These are phyloP conservation scores for Helicoverpa zea DNA, from an alignment of 1,140 invertebrate species.

Conservation along the genomic window DNA sequence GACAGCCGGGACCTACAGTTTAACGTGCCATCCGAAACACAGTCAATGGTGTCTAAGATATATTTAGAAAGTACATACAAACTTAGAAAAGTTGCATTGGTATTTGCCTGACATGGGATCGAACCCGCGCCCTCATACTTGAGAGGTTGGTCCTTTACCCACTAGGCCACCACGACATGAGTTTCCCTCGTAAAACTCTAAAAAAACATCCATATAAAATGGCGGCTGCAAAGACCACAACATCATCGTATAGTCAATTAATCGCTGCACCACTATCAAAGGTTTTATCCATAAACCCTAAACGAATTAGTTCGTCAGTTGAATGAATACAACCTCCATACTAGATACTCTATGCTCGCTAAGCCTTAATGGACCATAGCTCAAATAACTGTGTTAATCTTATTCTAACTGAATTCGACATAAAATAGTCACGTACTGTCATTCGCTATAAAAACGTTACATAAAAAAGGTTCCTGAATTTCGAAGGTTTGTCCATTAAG, in stretches of 20 bases:
- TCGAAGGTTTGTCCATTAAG: not conserved
- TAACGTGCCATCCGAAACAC: no score
- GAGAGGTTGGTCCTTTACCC: no score
- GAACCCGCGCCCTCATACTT: no score
- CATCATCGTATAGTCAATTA: not conserved
- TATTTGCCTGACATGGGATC: no score
- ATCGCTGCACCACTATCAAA: not conserved
- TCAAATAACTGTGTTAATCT: constrained; percentile 31
- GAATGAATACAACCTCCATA: not conserved
- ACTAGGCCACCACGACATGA: no score
- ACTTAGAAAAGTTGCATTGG: no score
- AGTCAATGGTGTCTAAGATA: no score
- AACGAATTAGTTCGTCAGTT: constrained; percentile 1
- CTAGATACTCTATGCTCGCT: not conserved
- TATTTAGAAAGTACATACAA: no score
- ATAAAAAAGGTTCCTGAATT: constrained; percentile 13
- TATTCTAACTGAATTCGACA: not conserved
- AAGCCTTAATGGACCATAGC: not conserved
- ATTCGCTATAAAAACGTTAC: constrained; percentile 30
- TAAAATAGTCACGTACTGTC: constrained; percentile 41
- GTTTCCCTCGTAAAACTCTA: not conserved
- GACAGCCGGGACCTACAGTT: no score
- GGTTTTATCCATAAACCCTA: not conserved
- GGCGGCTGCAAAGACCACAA: not conserved
- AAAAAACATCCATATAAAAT: constrained; percentile 2